Base-by-base conservation (phyloP, 2,797 vertebrate genomes). In the Melanotaenia trifasciata region DNA sequence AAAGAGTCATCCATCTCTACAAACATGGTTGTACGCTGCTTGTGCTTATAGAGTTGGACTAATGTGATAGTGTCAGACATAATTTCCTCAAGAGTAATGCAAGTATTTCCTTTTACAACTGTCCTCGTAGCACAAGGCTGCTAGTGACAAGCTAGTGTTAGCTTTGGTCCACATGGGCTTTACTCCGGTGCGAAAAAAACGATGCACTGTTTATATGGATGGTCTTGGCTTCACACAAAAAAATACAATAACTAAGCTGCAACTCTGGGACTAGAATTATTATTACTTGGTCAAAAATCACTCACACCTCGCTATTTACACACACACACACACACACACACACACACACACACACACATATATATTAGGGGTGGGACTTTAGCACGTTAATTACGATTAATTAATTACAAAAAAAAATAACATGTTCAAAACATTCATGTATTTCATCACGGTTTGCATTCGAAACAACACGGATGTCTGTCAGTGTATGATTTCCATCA, bases 201-300 rank as follows among this genome's bases (percentile, higher is more conserved):
- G 10, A 14, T 0, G 28, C 0, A 3, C 14, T 33, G 16, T 56
- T 30, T n/a, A 20, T 22, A 20, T 45, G 24, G 6, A 58, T 16
- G 54, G 38, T 43, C 26, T 36, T 56, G 32, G 11, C 35, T 24
- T 38, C 26, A 57, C 5, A 40, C 26, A 28, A 24, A 51, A 22
- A 36, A 26, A 53, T 1, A 14, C 5, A 14, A 28, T 13, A 12
- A 51, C 50, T 14, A 30, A 56, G 35, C 33, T 26, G 7, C 64
- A 30, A n/a, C 53, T 56, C 7, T 62, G 20, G 38, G 14, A 1
- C 43, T 47, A 5, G 43, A 9, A 9, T 61, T 40, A 9, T 56
- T 32, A 11, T 6, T 2, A 58, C 4, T 33, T 36, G 5, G 22
- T 58, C 20, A 14, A 26, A 28, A 30, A 14, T 56, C 53, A 30